Evolutionary conservation across 2,797 vertebrate species (phyloP), one percentile per base, ranked within the genome.

Genomic region (Mycteria americana): DNA sequence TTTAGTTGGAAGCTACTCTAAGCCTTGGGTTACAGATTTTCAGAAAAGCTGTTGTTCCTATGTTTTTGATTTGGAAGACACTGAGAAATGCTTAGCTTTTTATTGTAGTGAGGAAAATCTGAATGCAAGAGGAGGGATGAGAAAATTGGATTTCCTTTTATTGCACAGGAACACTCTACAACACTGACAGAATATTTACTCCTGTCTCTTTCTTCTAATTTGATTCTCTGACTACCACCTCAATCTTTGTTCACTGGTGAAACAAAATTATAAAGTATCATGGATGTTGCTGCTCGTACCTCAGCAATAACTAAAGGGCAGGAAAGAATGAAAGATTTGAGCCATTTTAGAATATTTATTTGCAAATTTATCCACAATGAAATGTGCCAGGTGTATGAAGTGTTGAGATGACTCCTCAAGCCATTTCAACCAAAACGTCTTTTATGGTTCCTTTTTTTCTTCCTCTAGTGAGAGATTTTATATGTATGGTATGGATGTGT

Each of bases 81-180:
- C 24, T 68, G 48, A 92, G 22, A 82, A 80, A 54, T 89, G 65
- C 46, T 54, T 85, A 13, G 35, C 8, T 67, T 86, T 84, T 79
- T 79, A 22, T 63, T 92, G 19, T 74, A 68, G 41, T 37, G 28
- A 86, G 43, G 11, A 81, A 89, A 90, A 74, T 57, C 33, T 72
- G 68, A 83, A 89, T 91, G 41, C 64, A 64, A 65, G 80, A 83
- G 46, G 31, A 88, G 14, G 13, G 62, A 64, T 78, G 39, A 91
- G 86, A 77, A 94, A 93, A 95, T 68, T 84, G 1, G 25, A 83
- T 95, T 96, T 92, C 31, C n/a, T 92, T 95, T 89, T 95, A 91
- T 91, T 95, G 77, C 73, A 73, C 51, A 78, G 68, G 67, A 95
- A 23, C 75, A 64, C 45, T 89, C n/a, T 91, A 48, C 69, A 84